phyloP scores from a whole-genome alignment of 1,140 invertebrate genomes.

The Zaprionus lachaisei region DNA sequence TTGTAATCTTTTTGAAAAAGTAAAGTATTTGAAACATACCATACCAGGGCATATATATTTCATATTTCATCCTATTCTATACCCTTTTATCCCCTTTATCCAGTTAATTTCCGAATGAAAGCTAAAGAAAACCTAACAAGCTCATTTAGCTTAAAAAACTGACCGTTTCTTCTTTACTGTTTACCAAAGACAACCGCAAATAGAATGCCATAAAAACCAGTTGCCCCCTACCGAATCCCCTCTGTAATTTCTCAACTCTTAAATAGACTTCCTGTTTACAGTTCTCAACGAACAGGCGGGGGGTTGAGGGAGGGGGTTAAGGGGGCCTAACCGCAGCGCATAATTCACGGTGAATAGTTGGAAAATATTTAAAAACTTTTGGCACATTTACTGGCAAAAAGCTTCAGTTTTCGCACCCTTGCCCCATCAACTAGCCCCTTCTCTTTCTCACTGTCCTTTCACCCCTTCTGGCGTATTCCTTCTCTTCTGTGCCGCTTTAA shows the following conservation, averaged over 20 bases:
- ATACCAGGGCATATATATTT: not conserved
- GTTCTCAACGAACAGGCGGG: not conserved
- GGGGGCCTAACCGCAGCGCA: constrained; percentile 39
- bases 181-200: not conserved
- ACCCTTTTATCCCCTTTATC: not conserved
- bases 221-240: too few species aligned
- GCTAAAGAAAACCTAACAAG: not conserved
- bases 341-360: constrained; percentile 67
- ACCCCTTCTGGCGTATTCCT: not conserved
- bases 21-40: not conserved
- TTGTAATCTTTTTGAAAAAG: not conserved
- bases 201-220: not conserved
- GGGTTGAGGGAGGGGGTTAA: not conserved
- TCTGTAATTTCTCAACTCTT: constrained; percentile 15
- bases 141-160: not conserved
- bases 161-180: not conserved
- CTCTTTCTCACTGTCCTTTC: not conserved
- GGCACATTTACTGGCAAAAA: constrained; percentile 37
- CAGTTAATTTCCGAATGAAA: not conserved
- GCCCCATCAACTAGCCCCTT: not conserved
- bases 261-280: constrained; percentile 48
- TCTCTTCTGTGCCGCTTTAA: constrained; percentile 60
- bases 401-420: constrained; percentile 49
- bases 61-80: not conserved
- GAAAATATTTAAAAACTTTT: constrained; percentile 78